Conservation (phyloP, 2,888 invertebrate genomes). For the Norana najaformis region DNA sequence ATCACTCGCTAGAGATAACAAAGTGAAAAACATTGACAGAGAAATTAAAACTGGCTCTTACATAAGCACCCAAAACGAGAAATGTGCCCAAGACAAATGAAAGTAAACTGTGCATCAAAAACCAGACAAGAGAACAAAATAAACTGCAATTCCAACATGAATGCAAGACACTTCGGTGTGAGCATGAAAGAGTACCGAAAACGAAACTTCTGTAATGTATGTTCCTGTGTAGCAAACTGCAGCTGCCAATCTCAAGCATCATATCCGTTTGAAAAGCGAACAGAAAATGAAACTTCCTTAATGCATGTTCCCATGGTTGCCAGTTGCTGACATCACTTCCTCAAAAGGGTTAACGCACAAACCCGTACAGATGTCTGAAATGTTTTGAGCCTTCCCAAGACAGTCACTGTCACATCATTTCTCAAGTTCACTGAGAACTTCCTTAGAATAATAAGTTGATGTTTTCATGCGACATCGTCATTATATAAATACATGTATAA, state of each 20-base stretch:
- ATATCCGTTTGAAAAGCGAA: no score
- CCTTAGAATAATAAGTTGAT: neutral
- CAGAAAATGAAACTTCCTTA: no score
- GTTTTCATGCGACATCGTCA: no score
- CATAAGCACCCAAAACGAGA: neutral
- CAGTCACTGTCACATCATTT: neutral
- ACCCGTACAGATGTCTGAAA: neutral
- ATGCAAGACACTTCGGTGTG: neutral
- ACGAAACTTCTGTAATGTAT: neutral
- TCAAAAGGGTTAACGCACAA: neutral
- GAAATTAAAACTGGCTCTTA: neutral
- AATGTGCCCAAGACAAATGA: neutral
- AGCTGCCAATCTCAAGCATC: no score
- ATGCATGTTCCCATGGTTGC: no score
- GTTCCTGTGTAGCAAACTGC: neutral
- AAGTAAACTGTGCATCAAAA: neutral
- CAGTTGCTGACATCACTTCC: no score
- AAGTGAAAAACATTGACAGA: neutral
- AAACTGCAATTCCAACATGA: neutral
- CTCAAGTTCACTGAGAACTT: neutral
- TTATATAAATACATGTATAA: no score
- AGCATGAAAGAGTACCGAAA: neutral
- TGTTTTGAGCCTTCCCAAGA: neutral
- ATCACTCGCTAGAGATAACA: constrained; percentile 15
- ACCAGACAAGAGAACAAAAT: neutral